Evolutionary conservation across 2,113 vertebrate species (phyloP).

Genomic region (Nothoprocta pentlandii): DNA sequence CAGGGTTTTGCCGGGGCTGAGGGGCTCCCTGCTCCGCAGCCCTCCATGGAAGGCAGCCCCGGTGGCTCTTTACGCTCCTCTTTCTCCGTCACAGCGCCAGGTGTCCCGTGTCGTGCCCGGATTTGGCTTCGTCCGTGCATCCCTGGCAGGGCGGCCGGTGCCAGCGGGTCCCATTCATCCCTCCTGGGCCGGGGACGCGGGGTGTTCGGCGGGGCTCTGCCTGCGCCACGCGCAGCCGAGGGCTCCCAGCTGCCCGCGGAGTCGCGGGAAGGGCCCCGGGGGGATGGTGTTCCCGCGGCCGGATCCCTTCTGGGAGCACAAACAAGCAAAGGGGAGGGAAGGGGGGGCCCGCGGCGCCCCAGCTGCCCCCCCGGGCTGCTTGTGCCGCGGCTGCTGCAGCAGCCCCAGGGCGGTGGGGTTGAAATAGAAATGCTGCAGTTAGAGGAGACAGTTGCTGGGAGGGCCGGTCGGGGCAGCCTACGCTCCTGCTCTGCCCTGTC

Average conservation of each 20-base stretch:
- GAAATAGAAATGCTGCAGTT: neutral
- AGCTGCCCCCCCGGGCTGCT: neutral
- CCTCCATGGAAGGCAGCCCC: neutral
- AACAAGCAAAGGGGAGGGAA: neutral
- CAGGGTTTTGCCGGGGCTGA: neutral
- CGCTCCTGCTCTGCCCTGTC: too few species aligned
- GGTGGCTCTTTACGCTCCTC: neutral
- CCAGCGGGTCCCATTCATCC: neutral
- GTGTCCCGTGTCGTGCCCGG: too few species aligned
- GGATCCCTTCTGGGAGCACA: neutral
- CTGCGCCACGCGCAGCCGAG: too few species aligned
- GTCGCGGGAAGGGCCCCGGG: neutral
- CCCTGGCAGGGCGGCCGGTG: neutral
- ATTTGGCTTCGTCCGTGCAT: too few species aligned
- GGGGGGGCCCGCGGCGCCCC: neutral
- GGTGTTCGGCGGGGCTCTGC: too few species aligned
- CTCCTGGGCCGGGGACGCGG: too few species aligned
- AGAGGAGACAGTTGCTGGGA: neutral
- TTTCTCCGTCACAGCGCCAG: neutral
- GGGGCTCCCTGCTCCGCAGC: rapidly evolving
- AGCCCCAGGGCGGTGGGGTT: neutral
- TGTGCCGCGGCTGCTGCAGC: neutral
- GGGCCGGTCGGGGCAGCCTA: neutral
- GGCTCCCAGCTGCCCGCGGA: neutral
- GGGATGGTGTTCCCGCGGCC: neutral